Base-by-base conservation (phyloP, 2,113 vertebrate genomes). In the Oryzias melastigma region DNA sequence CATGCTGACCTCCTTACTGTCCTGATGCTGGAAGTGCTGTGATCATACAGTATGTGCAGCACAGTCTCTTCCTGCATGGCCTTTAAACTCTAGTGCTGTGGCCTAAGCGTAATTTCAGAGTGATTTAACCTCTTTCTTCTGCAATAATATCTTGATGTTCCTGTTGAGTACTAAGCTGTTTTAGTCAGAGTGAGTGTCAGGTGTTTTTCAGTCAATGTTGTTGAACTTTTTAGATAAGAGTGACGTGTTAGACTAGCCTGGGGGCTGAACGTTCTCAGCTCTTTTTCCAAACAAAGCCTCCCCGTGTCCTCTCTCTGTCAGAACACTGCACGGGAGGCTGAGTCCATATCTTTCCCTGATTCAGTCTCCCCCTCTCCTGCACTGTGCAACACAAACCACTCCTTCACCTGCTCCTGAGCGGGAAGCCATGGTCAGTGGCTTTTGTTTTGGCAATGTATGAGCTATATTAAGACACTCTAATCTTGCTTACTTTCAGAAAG, bases 371-470 rank as follows among this genome's bases (percentile, higher is more conserved):
- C 48, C 62, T 62, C 49, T 55, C n/a, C 58, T 19, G 50, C 71
- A 46, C 62, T 68, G 72, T 67, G 65, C 80, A 85, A 62, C 35
- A 18, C 62, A 46, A 41, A 24, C 71, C 59, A 22, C 67, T 72
- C 69, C 66, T 66, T 72, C 73, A 85, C 81, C 76, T 81, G 75
- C 52, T 79, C 19, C 48, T 54, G 72, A 87, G 80, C 74, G 83
- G 84, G 85, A 91, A 47, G 88, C 66, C 49, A 75, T 78, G 85
- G 84, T 84, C 75, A 85, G 86, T 47, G 83, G 83, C 45, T 83
- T 78, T 84, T 89, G 83, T 87, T 88, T 86, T 84, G 77, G 61
- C 67, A 35, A 12, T 73, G 41, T 19, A 47, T 13, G 54, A 22
- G 60, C 84, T 87, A 87, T 85, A 82, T 84, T 82, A 74, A 79